Evolutionary conservation across 2,888 invertebrate genomes (phyloP).

Genomic region (Harpagoxenus sublaevis): DNA sequence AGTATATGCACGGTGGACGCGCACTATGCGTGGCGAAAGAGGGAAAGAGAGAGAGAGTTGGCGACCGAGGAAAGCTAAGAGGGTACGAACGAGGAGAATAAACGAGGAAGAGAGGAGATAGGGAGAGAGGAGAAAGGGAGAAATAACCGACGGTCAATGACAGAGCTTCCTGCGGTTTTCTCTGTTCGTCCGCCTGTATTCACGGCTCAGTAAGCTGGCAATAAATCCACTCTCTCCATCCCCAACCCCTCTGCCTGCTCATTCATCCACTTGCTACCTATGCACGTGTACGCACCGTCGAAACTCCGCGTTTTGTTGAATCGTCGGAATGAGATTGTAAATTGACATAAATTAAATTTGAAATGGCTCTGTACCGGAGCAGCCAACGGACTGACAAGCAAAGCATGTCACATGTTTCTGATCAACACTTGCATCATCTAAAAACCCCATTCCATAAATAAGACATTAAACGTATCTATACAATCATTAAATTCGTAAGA

Average conservation of each 20-base stretch:
- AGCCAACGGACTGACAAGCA: not conserved
- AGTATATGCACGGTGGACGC: not conserved
- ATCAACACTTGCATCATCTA: not conserved
- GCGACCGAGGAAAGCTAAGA: slow-evolving; percentile 5
- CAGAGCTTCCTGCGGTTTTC: slow-evolving; percentile 79
- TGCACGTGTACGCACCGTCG: slow-evolving; percentile 54
- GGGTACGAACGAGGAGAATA: slow-evolving; percentile 6
- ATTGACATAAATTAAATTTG: slow-evolving; percentile 79
- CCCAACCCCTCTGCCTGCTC: slow-evolving; percentile 51
- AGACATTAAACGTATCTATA: slow-evolving; percentile 4
- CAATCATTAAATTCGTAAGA: not conserved
- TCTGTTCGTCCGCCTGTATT: slow-evolving; percentile 77
- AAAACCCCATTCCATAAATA: not conserved
- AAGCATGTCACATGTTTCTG: slow-evolving; percentile 3
- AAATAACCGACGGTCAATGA: slow-evolving; percentile 79
- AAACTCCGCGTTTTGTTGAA: slow-evolving; percentile 71
- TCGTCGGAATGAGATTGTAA: slow-evolving; percentile 74
- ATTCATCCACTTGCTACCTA: slow-evolving; percentile 61
- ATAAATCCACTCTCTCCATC: slow-evolving; percentile 76
- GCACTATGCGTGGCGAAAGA: slow-evolving; percentile 4
- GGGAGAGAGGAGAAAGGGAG: slow-evolving; percentile 56
- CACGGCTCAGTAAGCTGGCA: slow-evolving; percentile 77
- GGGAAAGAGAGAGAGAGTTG: not conserved
- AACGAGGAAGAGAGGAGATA: slow-evolving; percentile 8
- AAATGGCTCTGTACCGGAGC: slow-evolving; percentile 66